Conservation (phyloP, 2,888 invertebrate genomes). For the Andrena chrysosceles region DNA sequence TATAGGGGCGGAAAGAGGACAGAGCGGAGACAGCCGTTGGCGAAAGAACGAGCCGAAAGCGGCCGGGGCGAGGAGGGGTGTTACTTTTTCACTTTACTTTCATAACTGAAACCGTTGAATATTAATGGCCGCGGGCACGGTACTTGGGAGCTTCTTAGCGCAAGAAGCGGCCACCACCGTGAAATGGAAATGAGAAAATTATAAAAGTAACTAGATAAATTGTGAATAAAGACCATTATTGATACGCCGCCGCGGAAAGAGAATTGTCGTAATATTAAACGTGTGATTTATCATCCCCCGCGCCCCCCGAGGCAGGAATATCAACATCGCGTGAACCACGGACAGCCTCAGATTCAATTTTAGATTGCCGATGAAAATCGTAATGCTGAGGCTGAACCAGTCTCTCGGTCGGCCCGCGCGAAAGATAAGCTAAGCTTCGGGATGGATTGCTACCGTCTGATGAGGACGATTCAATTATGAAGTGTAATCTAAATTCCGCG, state of each 20-base stretch:
- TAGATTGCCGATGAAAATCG: constrained; percentile 47
- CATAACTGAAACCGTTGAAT: constrained; percentile 84
- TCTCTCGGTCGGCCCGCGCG: neutral
- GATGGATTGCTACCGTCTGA: constrained; percentile 28
- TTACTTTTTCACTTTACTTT: constrained; percentile 85
- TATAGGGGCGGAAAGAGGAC: constrained; percentile 1
- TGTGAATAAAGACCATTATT: constrained; percentile 79
- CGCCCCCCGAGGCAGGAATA: constrained; percentile 6
- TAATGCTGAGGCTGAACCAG: constrained; percentile 24
- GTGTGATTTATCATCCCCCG: constrained; percentile 53
- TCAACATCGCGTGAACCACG: constrained; percentile 27
- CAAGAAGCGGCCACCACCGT: constrained; percentile 71
- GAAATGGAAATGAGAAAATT: constrained; percentile 82
- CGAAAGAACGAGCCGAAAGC: constrained; percentile 45
- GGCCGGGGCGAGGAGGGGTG: constrained; percentile 55
- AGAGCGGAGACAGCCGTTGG: constrained; percentile 13
- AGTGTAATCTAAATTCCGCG: constrained; percentile 35
- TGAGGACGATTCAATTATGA: constrained; percentile 45
- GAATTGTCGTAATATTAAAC: constrained; percentile 62
- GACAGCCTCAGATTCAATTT: constrained; percentile 50
- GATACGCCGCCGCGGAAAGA: constrained; percentile 70
- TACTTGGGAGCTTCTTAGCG: constrained; percentile 78
- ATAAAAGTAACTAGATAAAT: constrained; percentile 82
- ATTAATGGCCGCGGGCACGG: constrained; percentile 81
- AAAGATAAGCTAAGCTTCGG: constrained; percentile 42